Evolutionary conservation across 2,888 invertebrate species (phyloP), one percentile per base, ranked within the genome.

Genomic region (Sisyra nigra): DNA sequence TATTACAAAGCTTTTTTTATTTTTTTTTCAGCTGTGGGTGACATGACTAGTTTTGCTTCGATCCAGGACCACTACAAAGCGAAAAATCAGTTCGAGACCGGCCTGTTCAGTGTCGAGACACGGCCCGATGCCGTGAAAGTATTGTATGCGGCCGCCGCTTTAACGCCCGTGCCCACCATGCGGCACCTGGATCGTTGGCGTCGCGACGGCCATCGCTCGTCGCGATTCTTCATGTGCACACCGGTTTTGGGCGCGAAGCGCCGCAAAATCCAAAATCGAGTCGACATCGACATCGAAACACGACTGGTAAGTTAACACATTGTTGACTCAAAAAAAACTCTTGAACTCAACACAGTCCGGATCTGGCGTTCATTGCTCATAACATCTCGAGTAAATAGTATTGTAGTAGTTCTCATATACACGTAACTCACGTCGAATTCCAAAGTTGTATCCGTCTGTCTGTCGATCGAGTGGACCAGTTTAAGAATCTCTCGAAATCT

Each of bases 281-380:
- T 80, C 49, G 76, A 81, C 59, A 77, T 85, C 52, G 88, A 88
- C 60, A 89, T 89, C 57, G 89, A 89, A 67, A 87, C 86, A 47
- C 72, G 80, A 66, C 74, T 86, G 72, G 89, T 89, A 67, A 80
- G 84, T 74, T 48, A 39, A 5, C 24, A 3, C 3, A 7, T 24
- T 24, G 24, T 5, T 5, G 24, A 24, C 24, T 7, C 7, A 3
- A 3, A 3, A 24, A 24, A 24, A 24, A 24, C 24, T 7, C 24
- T 24, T 7, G 24, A 24, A 7, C 5, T 24, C 24, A 24, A 7
- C 24, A 24, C 24, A 24, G 24, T 24, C 24, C 24, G 24, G 24
- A 5, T 24, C 24, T 24, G 24, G 3, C 24, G 3, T 24, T 24
- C 24, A 24, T 24, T 24, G 7, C 24, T 7, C 3, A 24, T 24